A percentile compares a stretch with the other conserved stretches of the same genome.
phyloP scores from a whole-genome alignment of 2,113 vertebrate species.

The Dolichallabes microphthalmus region DNA sequence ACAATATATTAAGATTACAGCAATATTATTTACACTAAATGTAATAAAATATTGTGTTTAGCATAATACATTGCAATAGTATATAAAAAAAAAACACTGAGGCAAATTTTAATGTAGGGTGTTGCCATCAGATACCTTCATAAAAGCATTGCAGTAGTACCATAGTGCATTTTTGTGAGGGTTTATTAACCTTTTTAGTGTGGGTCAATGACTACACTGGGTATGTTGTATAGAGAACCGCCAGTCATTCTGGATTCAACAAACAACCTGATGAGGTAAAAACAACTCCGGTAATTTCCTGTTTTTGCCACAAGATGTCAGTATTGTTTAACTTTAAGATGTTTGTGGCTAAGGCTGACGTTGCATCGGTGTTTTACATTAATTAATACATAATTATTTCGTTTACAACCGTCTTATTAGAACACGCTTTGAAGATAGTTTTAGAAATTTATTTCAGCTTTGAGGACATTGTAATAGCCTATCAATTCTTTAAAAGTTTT shows the following conservation, averaged over 20 bases:
- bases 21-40: not conserved
- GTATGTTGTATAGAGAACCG: not conserved
- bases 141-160: not conserved
- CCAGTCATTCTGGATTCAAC: not conserved
- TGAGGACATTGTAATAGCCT: not conserved
- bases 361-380: not conserved
- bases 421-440: not conserved
- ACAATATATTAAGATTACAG: not conserved
- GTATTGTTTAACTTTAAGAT: constrained; percentile 18
- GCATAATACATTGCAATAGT: not conserved
- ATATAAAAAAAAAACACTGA: not conserved
- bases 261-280: not conserved
- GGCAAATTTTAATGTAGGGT: not conserved
- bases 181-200: not conserved
- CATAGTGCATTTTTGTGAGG: not conserved
- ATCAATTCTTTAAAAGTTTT: not conserved
- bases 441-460: not conserved
- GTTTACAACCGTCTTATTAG: not conserved
- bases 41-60: not conserved
- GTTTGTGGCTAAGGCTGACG: not conserved
- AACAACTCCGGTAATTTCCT: not conserved
- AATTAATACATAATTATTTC: not conserved
- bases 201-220: not conserved
- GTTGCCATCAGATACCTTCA: not conserved
- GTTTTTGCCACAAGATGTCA: constrained; percentile 37